Evolutionary conservation across 2,888 invertebrate genomes (phyloP), one percentile per base, ranked within the genome.

Genomic region (Merodon equestris): DNA sequence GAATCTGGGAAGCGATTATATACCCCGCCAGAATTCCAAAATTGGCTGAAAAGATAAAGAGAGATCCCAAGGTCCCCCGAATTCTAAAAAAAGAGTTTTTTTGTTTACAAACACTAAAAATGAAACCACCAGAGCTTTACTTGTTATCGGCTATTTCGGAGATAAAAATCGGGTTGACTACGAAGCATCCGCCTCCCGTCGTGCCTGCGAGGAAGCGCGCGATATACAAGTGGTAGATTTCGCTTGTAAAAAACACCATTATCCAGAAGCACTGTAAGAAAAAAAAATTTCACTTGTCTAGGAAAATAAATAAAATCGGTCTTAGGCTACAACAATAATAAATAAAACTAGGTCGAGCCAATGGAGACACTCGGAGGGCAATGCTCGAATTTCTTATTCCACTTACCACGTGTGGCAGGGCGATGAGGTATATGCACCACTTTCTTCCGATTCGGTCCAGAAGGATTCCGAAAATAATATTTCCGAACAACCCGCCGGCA

Each of bases 61-160:
- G 83, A 0, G 88, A 85, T 3, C 86, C 84, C 3, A 88, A 67
- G 0, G 85, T 83, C 0, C 88, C 88, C 1, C 88, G 87, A 48
- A 88, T 85, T 10, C 87, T 88, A 14, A 1, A 75, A 57, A n/a
- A n/a, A 17, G 15, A 10, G 27, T 4, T 27, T 14, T 27, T 44
- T 15, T 27, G 40, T 5, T 9, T 7, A 27, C 27, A 27, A 27
- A 27, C 3, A n/a, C n/a, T n/a, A 27, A 27, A 27, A 27, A 27
- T 27, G 27, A 27, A n/a, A 9, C 10, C 5, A 40, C 9, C 5
- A 7, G n/a, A 9, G 15, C 9, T 1, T 27, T 75, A 88, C 88
- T 83, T 84, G 19, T 84, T 84, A 73, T 88, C 86, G 0, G 88
- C 83, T 18, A 89, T 89, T 84, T 89, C 89, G 0, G 87, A 84